Evolutionary conservation across 2,797 vertebrate genomes (phyloP).

Genomic region (Acanthiza pusilla): DNA sequence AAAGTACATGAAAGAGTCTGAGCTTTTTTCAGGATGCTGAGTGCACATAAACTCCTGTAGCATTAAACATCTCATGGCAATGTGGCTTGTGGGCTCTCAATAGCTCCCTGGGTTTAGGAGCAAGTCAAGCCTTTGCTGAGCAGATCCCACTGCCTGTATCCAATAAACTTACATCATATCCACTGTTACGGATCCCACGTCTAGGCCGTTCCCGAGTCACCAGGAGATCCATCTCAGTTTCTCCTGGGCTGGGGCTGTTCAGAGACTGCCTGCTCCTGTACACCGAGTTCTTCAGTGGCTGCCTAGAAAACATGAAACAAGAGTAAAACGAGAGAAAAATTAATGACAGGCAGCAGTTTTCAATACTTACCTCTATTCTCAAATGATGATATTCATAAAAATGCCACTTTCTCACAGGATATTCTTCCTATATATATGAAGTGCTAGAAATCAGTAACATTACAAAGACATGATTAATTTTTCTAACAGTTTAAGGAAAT

Average conservation of each 20-base stretch:
- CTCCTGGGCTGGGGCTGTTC: constrained; percentile 95
- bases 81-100: neutral
- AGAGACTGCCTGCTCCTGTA: constrained; percentile 96
- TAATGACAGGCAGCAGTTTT: neutral
- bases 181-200: constrained; percentile 94
- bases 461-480: neutral
- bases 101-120: neutral
- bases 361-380: neutral
- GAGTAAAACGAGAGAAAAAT: neutral
- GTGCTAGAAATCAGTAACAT: neutral
- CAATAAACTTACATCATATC: constrained; percentile 91
- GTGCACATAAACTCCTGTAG: neutral
- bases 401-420: neutral
- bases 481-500: neutral
- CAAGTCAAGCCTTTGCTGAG: neutral
- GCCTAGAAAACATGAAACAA: constrained; percentile 75
- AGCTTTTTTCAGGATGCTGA: neutral
- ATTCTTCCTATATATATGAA: neutral
- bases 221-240: constrained; percentile 98
- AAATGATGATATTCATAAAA: neutral
- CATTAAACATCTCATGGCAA: neutral
- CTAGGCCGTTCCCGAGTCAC: constrained; percentile 93
- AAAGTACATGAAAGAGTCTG: neutral
- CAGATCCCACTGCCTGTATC: neutral
- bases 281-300: constrained; percentile 84